Conservation (phyloP, 2,888 invertebrate species). For the Xestoiulus laeticollis region DNA sequence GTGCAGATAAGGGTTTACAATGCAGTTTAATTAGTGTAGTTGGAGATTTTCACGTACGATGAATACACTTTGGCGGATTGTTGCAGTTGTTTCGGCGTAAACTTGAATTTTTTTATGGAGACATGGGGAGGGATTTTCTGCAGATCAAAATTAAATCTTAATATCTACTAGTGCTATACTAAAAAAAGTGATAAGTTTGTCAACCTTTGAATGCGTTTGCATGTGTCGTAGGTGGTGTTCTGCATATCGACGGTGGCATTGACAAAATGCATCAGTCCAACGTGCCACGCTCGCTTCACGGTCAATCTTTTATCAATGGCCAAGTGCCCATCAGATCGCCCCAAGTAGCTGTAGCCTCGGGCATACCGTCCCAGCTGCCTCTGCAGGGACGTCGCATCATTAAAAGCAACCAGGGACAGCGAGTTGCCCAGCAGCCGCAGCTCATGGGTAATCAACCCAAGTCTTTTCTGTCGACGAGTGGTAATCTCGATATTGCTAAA, state of each 20-base stretch:
- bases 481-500: constrained; percentile 36
- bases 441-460: constrained; percentile 31
- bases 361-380: constrained; percentile 10
- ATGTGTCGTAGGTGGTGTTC: background rate
- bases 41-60: too few relatives aligned
- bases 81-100: too few relatives aligned
- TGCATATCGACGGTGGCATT: background rate
- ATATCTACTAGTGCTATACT: too few relatives aligned
- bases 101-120: too few relatives aligned
- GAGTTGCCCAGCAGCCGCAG: background rate
- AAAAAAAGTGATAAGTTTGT: too few relatives aligned
- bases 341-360: background rate
- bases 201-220: too few relatives aligned
- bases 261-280: constrained; percentile 14
- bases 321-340: constrained; percentile 7
- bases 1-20: too few relatives aligned
- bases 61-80: too few relatives aligned
- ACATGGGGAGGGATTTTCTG: too few relatives aligned
- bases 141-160: too few relatives aligned
- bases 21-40: too few relatives aligned
- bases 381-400: constrained; percentile 53
- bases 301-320: constrained; percentile 44
- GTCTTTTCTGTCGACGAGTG: background rate
- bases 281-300: background rate
- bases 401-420: constrained; percentile 51